Percentiles rank a stretch among this genome's conserved stretches.
These are phyloP conservation scores for Cephalopterus ornatus DNA, from an alignment of 2,113 vertebrate genomes.

Conservation along the genomic window DNA sequence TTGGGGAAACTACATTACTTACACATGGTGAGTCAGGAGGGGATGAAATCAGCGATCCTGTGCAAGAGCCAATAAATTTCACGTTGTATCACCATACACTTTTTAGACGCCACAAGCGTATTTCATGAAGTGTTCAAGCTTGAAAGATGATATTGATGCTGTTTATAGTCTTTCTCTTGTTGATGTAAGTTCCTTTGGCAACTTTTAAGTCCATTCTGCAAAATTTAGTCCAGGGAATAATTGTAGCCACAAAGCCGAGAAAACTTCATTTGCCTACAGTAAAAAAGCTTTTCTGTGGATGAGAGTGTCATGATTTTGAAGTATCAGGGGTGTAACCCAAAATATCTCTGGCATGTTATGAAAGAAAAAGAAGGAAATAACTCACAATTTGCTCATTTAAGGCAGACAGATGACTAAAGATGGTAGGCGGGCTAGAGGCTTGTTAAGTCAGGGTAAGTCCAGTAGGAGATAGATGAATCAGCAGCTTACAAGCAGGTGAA, in stretches of 20 bases:
- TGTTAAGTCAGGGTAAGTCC: neutral
- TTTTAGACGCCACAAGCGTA: neutral
- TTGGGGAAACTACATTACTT: neutral
- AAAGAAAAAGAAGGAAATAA: slow-evolving; percentile 22
- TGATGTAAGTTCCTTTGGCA: neutral
- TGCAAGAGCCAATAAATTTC: neutral
- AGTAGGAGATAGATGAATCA: neutral
- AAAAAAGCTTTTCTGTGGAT: neutral
- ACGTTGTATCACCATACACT: neutral
- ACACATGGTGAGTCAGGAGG: neutral
- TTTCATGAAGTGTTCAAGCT: neutral
- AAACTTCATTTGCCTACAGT: neutral
- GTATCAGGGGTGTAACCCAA: neutral
- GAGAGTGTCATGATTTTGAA: slow-evolving; percentile 20
- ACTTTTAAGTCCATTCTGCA: slow-evolving; percentile 8
- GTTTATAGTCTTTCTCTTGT: neutral
- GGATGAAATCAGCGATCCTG: neutral
- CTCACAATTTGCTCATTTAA: neutral
- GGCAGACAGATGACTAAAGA: neutral
- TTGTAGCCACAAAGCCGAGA: slow-evolving; percentile 13
- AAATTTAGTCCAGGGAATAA: neutral
- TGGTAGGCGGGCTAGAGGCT: neutral
- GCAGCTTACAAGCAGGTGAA: neutral
- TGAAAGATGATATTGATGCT: neutral
- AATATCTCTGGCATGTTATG: neutral